Conservation (phyloP, 2,113 vertebrate species). For the Paradoxurus hermaphroditus region DNA sequence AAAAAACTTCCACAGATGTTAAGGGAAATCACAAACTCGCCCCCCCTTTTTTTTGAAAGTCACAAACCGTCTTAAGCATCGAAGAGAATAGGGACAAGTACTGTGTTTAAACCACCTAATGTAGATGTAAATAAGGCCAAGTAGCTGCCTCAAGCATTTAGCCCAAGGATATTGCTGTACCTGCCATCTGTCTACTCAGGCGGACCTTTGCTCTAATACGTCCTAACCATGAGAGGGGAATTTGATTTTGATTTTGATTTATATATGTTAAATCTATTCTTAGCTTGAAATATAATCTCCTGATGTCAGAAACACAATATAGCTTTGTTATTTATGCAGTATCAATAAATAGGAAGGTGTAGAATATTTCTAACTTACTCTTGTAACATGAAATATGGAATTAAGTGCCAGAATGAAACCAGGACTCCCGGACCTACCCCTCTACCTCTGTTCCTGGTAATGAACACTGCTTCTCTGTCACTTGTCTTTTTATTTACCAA, state of each 20-base stretch:
- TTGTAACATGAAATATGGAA: not conserved
- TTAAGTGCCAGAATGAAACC: not conserved
- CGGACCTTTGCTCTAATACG: not conserved
- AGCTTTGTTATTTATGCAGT: slow-evolving; percentile 46
- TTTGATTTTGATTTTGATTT: slow-evolving; percentile 43
- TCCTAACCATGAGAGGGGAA: not conserved
- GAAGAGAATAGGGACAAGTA: not conserved
- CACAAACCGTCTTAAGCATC: not conserved
- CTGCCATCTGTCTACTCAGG: slow-evolving; percentile 18
- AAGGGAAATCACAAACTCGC: not conserved
- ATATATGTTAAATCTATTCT: slow-evolving; percentile 61
- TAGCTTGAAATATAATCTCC: slow-evolving; percentile 39
- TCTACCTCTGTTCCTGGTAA: not conserved
- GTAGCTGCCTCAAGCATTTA: not conserved
- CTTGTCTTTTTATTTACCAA: slow-evolving; percentile 42
- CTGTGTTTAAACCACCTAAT: not conserved
- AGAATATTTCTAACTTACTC: not conserved
- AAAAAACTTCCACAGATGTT: not conserved
- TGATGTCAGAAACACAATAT: slow-evolving; percentile 36
- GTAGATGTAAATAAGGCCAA: slow-evolving; percentile 21
- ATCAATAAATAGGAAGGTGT: not conserved
- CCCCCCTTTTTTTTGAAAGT: not conserved
- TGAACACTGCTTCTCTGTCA: not conserved
- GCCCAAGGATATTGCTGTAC: slow-evolving; percentile 53
- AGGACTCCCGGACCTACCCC: not conserved